phyloP scores from a whole-genome alignment of 1,140 invertebrate species.

The Polypedilum vanderplanki region DNA sequence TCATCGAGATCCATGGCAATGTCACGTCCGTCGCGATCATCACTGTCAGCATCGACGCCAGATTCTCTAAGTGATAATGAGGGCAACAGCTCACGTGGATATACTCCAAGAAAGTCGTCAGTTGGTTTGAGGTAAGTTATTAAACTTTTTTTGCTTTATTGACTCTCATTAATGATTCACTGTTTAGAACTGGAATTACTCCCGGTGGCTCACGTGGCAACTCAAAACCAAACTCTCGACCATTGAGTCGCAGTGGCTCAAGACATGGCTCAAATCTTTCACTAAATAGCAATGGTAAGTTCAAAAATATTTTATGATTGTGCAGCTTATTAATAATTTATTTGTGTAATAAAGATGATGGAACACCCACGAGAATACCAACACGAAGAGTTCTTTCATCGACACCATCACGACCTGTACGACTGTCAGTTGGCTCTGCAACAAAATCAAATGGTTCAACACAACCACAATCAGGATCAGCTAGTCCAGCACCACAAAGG shows the following conservation, averaged over 20 bases:
- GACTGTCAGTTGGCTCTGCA: constrained; percentile 46
- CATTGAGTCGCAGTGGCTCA: constrained; percentile 74
- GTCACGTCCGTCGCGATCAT: constrained; percentile 62
- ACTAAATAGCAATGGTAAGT: constrained; percentile 74
- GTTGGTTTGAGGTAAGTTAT: constrained; percentile 46
- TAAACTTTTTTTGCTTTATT: too few species aligned
- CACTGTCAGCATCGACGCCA: constrained; percentile 71
- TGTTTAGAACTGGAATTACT: constrained; percentile 50
- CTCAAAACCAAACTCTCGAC: constrained; percentile 66
- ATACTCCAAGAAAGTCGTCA: constrained; percentile 52
- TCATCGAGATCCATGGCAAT: constrained; percentile 79
- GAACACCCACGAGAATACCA: constrained; percentile 66
- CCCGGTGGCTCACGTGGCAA: constrained; percentile 63
- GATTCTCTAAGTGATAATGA: constrained; percentile 83
- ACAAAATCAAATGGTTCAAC: constrained; percentile 45
- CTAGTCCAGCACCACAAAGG: constrained; percentile 62
- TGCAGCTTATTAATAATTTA: constrained; percentile 18
- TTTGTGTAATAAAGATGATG: constrained; percentile 51
- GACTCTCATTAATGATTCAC: too few species aligned
- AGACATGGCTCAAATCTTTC: constrained; percentile 88
- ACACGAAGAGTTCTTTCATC: constrained; percentile 54
- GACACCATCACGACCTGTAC: constrained; percentile 49
- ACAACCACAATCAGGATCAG: constrained; percentile 63
- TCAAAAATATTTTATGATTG: neutral
- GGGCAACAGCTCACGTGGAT: constrained; percentile 59